These are phyloP conservation scores for Clarias macrocephalus DNA, from an alignment of 2,113 vertebrate species.

Conservation along the genomic window DNA sequence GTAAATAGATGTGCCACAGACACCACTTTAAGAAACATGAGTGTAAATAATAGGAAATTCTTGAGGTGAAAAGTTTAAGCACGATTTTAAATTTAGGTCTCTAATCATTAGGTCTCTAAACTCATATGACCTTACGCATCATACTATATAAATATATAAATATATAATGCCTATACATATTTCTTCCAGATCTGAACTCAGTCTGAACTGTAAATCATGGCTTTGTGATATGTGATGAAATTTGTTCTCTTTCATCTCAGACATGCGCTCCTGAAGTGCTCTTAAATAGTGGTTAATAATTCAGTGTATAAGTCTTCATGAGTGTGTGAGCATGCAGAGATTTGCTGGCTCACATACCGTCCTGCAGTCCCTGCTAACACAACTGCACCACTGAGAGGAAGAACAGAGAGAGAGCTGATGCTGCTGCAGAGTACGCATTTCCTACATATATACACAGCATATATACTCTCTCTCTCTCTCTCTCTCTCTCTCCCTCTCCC, in stretches of 20 bases:
- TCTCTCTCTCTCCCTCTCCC: constrained; percentile 3
- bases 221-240: not conserved
- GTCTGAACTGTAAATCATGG: not conserved
- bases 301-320: constrained; percentile 43
- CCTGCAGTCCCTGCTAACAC: constrained; percentile 62
- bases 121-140: not conserved
- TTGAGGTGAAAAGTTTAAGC: not conserved
- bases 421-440: constrained; percentile 63
- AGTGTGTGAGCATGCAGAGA: constrained; percentile 19
- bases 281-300: constrained; percentile 67
- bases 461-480: constrained; percentile 11
- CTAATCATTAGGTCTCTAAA: too few relatives aligned
- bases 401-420: constrained; percentile 37
- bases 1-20: not conserved
- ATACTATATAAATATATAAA: not conserved
- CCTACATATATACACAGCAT: constrained; percentile 19
- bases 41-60: not conserved
- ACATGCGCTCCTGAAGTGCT: constrained; percentile 22
- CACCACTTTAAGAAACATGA: not conserved
- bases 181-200: not conserved
- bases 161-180: not conserved
- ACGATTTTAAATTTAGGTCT: not conserved
- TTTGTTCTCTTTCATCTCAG: not conserved
- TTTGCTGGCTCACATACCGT: constrained; percentile 57
- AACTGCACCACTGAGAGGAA: constrained; percentile 57